phyloP scores from a whole-genome alignment of 2,888 invertebrate species.

The Morpho achilles region DNA sequence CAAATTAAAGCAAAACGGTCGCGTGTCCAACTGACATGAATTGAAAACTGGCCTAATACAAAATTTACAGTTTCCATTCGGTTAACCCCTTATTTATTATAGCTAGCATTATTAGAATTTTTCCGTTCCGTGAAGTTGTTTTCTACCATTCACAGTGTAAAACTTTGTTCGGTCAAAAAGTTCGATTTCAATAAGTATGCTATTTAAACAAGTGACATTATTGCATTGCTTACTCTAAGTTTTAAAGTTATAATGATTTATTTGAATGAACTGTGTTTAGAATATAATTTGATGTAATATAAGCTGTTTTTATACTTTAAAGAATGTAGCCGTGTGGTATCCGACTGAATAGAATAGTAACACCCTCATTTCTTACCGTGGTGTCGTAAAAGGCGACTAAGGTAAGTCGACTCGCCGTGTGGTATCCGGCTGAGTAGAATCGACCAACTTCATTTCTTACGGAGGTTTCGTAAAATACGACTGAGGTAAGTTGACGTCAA shows the following conservation, averaged over 20 bases:
- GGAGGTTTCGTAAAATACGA: too few species aligned
- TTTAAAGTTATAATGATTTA: neutral
- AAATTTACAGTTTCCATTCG: constrained; percentile 23
- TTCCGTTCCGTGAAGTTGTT: constrained; percentile 5
- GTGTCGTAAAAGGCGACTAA: too few species aligned
- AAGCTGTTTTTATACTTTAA: too few species aligned
- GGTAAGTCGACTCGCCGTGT: too few species aligned
- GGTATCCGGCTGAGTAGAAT: too few species aligned
- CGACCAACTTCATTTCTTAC: too few species aligned
- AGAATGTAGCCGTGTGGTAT: too few species aligned
- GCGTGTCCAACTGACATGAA: constrained; percentile 25
- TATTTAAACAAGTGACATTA: constrained; percentile 1
- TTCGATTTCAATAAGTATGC: constrained; percentile 5
- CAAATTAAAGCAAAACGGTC: constrained; percentile 22
- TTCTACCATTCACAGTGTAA: constrained; percentile 2
- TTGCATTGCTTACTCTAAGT: neutral
- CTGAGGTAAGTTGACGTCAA: too few species aligned
- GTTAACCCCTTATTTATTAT: constrained; percentile 18
- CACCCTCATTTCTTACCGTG: too few species aligned
- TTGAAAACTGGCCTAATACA: constrained; percentile 20
- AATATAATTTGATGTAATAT: too few species aligned
- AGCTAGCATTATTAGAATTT: constrained; percentile 12
- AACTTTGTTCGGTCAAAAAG: constrained; percentile 5
- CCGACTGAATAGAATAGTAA: too few species aligned
- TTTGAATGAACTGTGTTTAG: too few species aligned